These are phyloP conservation scores for Micromys minutus DNA, from an alignment of 2,113 vertebrate genomes.

Conservation along the genomic window DNA sequence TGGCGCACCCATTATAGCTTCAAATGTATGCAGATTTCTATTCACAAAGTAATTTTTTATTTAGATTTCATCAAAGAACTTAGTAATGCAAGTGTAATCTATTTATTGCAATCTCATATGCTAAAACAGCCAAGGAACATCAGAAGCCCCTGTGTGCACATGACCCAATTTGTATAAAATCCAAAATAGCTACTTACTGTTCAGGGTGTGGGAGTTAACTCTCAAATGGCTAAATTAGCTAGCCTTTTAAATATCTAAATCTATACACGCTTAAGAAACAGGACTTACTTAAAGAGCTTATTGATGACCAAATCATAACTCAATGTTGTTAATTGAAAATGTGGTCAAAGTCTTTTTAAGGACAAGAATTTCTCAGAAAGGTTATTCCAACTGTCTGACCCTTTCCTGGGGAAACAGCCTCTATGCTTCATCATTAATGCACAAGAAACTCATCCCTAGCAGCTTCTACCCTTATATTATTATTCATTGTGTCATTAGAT, in stretches of 20 bases:
- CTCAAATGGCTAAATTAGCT: constrained; percentile 31
- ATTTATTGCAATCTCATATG: constrained; percentile 18
- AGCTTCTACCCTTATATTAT: constrained; percentile 2
- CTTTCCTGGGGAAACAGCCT: not conserved
- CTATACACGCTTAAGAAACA: constrained; percentile 25
- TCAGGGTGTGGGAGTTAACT: constrained; percentile 41
- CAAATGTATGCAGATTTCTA: constrained; percentile 66
- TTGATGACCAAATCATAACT: constrained; percentile 20
- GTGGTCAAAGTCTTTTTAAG: constrained; percentile 11
- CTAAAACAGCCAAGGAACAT: constrained; percentile 17
- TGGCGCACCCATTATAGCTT: constrained; percentile 60
- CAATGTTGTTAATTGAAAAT: constrained; percentile 59
- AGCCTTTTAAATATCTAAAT: constrained; percentile 51
- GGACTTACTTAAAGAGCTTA: constrained; percentile 5
- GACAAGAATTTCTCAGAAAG: constrained; percentile 46
- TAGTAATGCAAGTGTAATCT: constrained; percentile 62
- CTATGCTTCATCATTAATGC: not conserved
- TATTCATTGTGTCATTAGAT: constrained; percentile 1
- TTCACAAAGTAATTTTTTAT: constrained; percentile 67
- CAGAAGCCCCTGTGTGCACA: not conserved
- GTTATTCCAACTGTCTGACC: not conserved
- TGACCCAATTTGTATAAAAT: not conserved
- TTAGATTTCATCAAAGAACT: constrained; percentile 73
- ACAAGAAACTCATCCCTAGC: not conserved
- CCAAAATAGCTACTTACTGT: constrained; percentile 11